These are phyloP conservation scores for Embidobia sp. DNA, from an alignment of 2,888 invertebrate species.

Conservation along the genomic window DNA sequence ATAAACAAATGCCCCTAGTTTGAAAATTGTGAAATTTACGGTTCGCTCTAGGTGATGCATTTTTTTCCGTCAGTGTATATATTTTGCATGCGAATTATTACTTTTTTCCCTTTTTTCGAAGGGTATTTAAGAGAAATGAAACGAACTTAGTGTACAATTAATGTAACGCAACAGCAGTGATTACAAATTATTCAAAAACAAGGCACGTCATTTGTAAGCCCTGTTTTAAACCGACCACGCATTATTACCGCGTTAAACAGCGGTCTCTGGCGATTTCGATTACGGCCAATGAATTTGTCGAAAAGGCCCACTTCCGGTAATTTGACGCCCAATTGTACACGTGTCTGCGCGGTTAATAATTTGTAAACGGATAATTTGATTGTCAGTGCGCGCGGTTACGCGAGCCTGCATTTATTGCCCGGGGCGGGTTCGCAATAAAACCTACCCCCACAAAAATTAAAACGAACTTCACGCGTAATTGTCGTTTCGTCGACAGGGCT, in stretches of 20 bases:
- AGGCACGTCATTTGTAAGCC: too few relatives aligned
- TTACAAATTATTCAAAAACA: too few relatives aligned
- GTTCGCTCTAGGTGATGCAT: too few relatives aligned
- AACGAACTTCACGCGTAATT: constrained; percentile 42
- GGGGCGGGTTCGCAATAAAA: constrained; percentile 13
- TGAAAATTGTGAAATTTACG: too few relatives aligned
- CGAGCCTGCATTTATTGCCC: constrained; percentile 28
- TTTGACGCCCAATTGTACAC: constrained; percentile 9
- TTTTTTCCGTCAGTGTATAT: too few relatives aligned
- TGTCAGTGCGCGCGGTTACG: constrained; percentile 11
- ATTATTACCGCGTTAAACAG: too few relatives aligned
- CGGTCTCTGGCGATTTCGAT: background rate
- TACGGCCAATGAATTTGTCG: constrained; percentile 2
- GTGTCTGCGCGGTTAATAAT: constrained; percentile 9
- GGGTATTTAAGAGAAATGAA: too few relatives aligned
- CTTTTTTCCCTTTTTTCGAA: too few relatives aligned
- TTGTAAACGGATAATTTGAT: constrained; percentile 27
- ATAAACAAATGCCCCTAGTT: too few relatives aligned
- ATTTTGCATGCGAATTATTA: constrained; percentile 12
- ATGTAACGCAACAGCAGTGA: too few relatives aligned
- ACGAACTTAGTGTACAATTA: too few relatives aligned
- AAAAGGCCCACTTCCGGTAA: constrained; percentile 21
- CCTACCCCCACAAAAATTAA: constrained; percentile 26
- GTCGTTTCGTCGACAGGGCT: constrained; percentile 11
- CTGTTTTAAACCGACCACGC: too few relatives aligned